Base-by-base conservation (phyloP, 2,888 invertebrate species). In the Sinodicranocentrus sp. region DNA sequence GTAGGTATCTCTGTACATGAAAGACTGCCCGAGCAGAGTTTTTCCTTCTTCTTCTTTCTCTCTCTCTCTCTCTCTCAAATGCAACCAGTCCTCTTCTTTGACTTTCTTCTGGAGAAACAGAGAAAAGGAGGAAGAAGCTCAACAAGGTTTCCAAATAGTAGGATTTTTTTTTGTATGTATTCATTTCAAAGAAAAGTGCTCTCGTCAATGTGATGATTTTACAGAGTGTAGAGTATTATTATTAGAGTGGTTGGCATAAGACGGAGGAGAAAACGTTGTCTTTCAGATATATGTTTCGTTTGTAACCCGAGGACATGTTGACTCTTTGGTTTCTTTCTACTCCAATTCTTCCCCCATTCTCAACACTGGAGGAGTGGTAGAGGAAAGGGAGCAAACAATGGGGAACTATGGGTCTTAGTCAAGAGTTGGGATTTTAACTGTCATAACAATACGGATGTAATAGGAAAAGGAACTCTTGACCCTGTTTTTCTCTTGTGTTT, bases 251-350 rank as follows among this genome's bases (percentile, higher is more conserved):
- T n/a, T n/a, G n/a, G 23, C 25, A 17, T 39, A 13, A n/a, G 5
- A 39, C 13, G 39, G 39, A 28, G 5, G 19, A 21, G 23, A 23
- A 57, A 57, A n/a, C 25, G 25, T 25, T 25, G 39, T n/a, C 25
- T 57, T 25, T 23, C 19, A 63, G 21, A 5, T 63, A 68, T 71
- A 28, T 5, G 21, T 57, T 71, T 28, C 15, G 71, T 57, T 54
- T 73, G 61, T 73, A 61, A 61, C 73, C 73, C 39, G 61, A 73
- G 73, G 73, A 59, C 44, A 61, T 73, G 73, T 73, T 61, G 73
- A 61, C 61, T 73, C 44, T 73, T 44, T 59, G 61, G 73, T 73
- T 73, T 73, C 33, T 39, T 39, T 39, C 52, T 59, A 23, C 73
- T 61, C 17, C 59, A 61, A 71, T 61, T 61, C 59, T 10, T 57